These are phyloP conservation scores for Axis porcinus DNA, from an alignment of 2,113 vertebrate species.

Conservation along the genomic window DNA sequence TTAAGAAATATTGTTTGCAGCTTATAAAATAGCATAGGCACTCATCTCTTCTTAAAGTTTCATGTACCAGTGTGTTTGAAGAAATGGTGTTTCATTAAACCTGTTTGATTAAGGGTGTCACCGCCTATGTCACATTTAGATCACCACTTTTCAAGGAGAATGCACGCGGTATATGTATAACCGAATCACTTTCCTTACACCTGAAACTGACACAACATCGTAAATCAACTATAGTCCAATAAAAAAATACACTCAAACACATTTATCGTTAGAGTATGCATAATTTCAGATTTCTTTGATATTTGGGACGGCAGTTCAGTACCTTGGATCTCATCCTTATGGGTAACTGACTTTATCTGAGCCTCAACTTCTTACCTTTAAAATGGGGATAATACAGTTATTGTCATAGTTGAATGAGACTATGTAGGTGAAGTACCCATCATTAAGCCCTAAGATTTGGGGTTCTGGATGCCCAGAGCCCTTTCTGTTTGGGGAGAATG, in stretches of 20 bases:
- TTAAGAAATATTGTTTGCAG: background rate
- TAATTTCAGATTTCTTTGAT: background rate
- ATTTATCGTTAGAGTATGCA: background rate
- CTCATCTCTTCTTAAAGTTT: background rate
- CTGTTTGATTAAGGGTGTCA: background rate
- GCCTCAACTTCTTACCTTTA: background rate
- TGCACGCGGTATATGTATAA: background rate
- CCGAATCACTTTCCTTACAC: background rate
- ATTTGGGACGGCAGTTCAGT: background rate
- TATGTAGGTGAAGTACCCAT: background rate
- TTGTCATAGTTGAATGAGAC: background rate
- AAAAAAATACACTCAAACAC: background rate
- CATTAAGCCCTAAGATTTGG: background rate
- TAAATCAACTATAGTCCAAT: background rate
- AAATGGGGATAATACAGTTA: background rate
- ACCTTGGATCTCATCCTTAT: background rate
- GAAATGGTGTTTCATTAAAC: background rate
- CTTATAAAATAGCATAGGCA: background rate
- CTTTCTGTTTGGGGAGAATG: background rate
- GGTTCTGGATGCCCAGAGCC: background rate
- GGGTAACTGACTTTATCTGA: background rate
- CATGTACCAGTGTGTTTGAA: background rate
- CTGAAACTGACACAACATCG: background rate
- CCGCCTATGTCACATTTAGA: background rate
- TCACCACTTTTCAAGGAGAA: background rate